Percentiles rank a stretch among this genome's conserved stretches.
Evolutionary conservation across 2,888 invertebrate genomes (phyloP).

Genomic region (Adineta ricciae): DNA sequence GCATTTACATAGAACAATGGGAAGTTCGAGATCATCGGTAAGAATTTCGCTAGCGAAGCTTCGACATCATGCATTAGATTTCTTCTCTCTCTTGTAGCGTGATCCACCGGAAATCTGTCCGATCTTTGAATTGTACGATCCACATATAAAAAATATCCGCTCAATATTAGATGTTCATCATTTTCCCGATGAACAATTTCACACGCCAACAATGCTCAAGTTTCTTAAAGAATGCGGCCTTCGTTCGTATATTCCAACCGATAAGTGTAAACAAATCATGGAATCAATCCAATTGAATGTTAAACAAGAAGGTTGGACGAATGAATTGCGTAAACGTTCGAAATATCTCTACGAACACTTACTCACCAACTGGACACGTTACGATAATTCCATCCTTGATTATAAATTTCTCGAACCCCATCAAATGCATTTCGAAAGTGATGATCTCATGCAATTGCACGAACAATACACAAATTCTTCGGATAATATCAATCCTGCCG

Average conservation of each 20-base stretch:
- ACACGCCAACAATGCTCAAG: conserved; percentile 24
- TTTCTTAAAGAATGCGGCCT: conserved; percentile 33
- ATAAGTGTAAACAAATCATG: conserved; percentile 31
- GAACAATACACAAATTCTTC: not conserved
- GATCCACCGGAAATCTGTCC: conserved; percentile 11
- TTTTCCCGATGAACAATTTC: conserved; percentile 30
- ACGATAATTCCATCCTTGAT: conserved; percentile 29
- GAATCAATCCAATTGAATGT: conserved; percentile 22
- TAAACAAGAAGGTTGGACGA: conserved; percentile 27
- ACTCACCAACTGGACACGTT: conserved; percentile 27
- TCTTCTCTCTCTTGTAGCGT: not conserved
- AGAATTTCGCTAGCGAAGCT: no score
- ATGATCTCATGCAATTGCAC: conserved; percentile 22
- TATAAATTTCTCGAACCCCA: conserved; percentile 22
- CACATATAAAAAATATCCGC: conserved; percentile 20
- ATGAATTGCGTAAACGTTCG: conserved; percentile 19
- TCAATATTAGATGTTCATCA: conserved; percentile 22
- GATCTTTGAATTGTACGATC: conserved; percentile 31
- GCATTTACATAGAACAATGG: not conserved
- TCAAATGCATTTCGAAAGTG: not conserved
- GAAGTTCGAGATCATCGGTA: not conserved
- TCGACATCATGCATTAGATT: not conserved
- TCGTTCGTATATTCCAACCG: conserved; percentile 25
- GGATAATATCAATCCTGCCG: not conserved
- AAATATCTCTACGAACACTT: conserved; percentile 31